Base-by-base conservation (phyloP, 2,888 invertebrate genomes). In the Drosophila merina region DNA sequence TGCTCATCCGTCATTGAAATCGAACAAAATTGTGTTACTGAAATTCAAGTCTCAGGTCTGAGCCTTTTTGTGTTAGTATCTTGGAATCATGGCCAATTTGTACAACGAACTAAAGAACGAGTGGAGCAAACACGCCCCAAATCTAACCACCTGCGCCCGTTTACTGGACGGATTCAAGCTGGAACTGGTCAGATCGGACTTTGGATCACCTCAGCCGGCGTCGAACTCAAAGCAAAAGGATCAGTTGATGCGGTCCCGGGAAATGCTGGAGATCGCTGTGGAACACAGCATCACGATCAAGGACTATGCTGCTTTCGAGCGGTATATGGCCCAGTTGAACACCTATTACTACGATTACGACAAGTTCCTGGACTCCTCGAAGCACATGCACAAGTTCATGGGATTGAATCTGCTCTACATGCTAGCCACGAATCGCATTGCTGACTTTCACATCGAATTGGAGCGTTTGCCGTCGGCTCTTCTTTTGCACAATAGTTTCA, bases 311-410 rank as follows among this genome's bases (percentile, higher is more conserved):
- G 88, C 82, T 6, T 84, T 78, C 10, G 84, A 84, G 51, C 76
- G 84, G 0, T 86, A 84, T 33, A 84, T 84, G 88, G 62, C 74
- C 2, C 82, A 86, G 60, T 8, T 84, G 28, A 88, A 84, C 44
- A 75, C 72, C 50, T 84, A 86, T 50, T 84, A 84, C 47, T 88
- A 76, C 10, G 84, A 84, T 38, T 84, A 76, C 31, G 72, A 69
- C 33, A 86, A 84, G 54, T 58, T 58, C 6, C 8, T 84, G 42
- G 66, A 54, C 0, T 42, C 70, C 0, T 84, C 84, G 4, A 31
- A 52, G 7, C 66, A 84, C 20, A 88, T 76, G 84, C 73, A 86
- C 52, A 84, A 88, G 58, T 84, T 84, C 10, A 78, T 84, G 62
- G 84, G 84, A 0, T 57, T 84, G 4, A 74, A 88, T 68, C 55